Evolutionary conservation across 2,797 vertebrate species (phyloP).

Genomic region (Pyrocephalus nanus): DNA sequence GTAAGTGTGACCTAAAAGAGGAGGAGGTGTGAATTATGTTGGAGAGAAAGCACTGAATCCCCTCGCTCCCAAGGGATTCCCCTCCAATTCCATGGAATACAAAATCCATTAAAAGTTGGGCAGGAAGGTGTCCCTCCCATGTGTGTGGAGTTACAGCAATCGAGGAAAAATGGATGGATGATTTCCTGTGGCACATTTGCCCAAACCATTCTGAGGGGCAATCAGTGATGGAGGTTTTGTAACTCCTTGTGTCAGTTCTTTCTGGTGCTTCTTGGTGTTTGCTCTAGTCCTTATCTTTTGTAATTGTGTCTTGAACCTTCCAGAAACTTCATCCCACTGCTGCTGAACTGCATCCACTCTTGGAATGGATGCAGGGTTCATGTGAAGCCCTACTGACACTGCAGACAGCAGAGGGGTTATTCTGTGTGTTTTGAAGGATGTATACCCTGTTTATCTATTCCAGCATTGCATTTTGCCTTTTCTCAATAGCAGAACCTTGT

Average conservation of each 20-base stretch:
- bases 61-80: not conserved
- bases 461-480: not conserved
- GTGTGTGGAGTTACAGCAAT: not conserved
- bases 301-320: not conserved
- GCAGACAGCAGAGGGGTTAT: too few relatives aligned
- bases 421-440: not conserved
- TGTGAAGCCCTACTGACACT: too few relatives aligned
- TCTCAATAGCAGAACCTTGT: rapidly evolving
- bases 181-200: not conserved
- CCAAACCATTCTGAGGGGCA: not conserved
- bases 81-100: not conserved
- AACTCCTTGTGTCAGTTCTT: not conserved
- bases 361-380: too few relatives aligned
- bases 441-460: not conserved
- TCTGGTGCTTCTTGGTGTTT: not conserved
- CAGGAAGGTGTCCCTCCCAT: not conserved
- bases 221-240: not conserved
- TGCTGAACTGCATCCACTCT: not conserved
- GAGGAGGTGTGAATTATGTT: not conserved
- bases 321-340: not conserved
- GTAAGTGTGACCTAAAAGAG: not conserved
- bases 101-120: not conserved
- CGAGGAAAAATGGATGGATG: not conserved
- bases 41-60: not conserved
- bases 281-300: not conserved